phyloP scores from a whole-genome alignment of 2,797 vertebrate species.

The Petrocephalus sullivani region DNA sequence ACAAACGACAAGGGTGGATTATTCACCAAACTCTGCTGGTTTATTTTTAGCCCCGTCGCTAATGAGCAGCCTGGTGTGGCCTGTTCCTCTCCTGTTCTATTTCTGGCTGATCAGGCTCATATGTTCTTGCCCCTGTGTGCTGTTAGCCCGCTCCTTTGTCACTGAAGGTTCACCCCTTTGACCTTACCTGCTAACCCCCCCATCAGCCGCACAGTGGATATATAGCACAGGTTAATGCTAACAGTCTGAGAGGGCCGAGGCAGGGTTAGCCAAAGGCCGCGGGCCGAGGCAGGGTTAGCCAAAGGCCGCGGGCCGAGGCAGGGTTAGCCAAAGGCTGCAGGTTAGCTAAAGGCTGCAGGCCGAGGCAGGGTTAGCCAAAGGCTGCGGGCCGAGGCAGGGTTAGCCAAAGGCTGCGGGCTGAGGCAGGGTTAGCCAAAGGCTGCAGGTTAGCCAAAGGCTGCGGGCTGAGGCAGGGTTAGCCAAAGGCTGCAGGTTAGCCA shows the following conservation, averaged over 20 bases:
- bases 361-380: too few species aligned
- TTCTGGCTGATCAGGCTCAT: background rate
- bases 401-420: too few species aligned
- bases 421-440: too few species aligned
- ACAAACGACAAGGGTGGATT: conserved; percentile 20
- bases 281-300: too few species aligned
- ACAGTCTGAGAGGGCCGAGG: background rate
- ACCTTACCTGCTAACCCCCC: background rate
- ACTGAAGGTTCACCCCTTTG: background rate
- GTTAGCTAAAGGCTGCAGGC: too few species aligned
- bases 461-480: too few species aligned
- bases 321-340: too few species aligned
- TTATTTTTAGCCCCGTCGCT: background rate
- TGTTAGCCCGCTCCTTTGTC: background rate
- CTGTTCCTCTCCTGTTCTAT: background rate
- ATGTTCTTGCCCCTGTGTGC: background rate
- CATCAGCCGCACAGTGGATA: background rate
- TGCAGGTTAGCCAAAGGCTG: too few species aligned
- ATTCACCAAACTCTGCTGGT: background rate
- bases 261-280: too few species aligned
- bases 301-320: too few species aligned
- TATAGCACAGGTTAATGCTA: background rate
- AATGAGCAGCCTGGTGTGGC: background rate
- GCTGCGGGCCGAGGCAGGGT: too few species aligned
- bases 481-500: too few species aligned